These are phyloP conservation scores for Salarias fasciatus DNA, from an alignment of 2,797 vertebrate species.

Conservation along the genomic window DNA sequence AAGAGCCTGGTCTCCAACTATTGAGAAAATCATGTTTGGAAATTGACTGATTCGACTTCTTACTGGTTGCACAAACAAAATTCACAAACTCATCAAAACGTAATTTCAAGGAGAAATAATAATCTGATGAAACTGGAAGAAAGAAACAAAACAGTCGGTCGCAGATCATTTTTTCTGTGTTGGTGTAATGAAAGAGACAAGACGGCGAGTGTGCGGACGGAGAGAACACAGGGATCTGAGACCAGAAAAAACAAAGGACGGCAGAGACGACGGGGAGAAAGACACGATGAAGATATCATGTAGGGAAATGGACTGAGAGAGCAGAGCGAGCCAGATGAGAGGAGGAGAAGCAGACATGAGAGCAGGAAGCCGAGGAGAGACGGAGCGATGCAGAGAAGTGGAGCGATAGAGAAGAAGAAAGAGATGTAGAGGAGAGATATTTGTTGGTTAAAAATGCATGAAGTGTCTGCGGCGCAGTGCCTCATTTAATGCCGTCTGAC, in stretches of 20 bases:
- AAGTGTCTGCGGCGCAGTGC: slow-evolving; percentile 52
- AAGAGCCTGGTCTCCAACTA: too few relatives aligned
- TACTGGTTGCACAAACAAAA: too few relatives aligned
- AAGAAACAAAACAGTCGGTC: too few relatives aligned
- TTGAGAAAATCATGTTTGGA: too few relatives aligned
- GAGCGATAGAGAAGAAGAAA: slow-evolving; percentile 12
- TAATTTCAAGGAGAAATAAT: too few relatives aligned
- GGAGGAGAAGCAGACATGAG: neutral
- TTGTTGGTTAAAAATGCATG: slow-evolving; percentile 73
- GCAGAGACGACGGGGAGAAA: slow-evolving; percentile 1
- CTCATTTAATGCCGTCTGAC: slow-evolving; percentile 53
- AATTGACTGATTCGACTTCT: too few relatives aligned
- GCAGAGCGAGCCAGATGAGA: slow-evolving; percentile 27
- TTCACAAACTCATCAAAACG: too few relatives aligned
- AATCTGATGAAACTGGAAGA: too few relatives aligned
- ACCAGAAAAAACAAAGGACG: neutral
- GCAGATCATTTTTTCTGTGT: too few relatives aligned
- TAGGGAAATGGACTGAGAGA: neutral
- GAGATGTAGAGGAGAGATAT: slow-evolving; percentile 57
- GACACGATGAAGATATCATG: slow-evolving; percentile 1
- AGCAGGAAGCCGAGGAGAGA: slow-evolving; percentile 3
- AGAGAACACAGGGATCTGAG: too few relatives aligned
- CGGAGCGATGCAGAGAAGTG: neutral
- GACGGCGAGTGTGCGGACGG: too few relatives aligned
- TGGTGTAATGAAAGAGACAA: too few relatives aligned